Base-by-base conservation (phyloP, 2,888 invertebrate genomes). In the Microctonus hyperodae region DNA sequence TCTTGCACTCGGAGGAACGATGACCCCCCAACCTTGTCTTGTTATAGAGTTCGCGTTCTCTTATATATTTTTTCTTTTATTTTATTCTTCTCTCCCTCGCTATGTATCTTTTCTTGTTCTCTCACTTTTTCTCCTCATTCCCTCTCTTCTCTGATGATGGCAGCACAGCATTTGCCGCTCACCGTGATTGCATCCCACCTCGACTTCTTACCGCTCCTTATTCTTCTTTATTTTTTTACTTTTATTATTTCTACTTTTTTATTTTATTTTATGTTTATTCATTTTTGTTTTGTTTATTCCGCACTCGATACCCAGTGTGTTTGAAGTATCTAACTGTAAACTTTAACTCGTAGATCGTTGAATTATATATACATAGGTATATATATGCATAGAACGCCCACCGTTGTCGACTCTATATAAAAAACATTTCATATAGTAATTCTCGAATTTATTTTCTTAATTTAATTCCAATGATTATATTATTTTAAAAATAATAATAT, bases 21-120 rank as follows among this genome's bases (percentile, higher is more conserved):
- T 77, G 76, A 76, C 77, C 77, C 75, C 70, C 75, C 76, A 77
- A 76, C 78, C 76, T 77, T 76, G 76, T 75, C 74, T 76, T 73
- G 74, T 78, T 69, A 65, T 59, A 73, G 71, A 74, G 71, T 71
- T 72, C 69, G 62, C 68, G 60, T 55, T 69, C 64, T 70, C 70
- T 44, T 57, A 51, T 37, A 67, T 62, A 56, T 53, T 63, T 0
- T 48, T 50, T 11, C 69, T 68, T 63, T 69, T 64, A 70, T 63
- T 58, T 61, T 58, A 23, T 33, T 23, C n/a, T 11, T 48, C 22
- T 60, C 16, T 58, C 33, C 28, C 28, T 35, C 22, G 10, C 16
- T 28, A 59, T 70, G 66, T 22, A 62, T 33, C 55, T 20, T 48
- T 28, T n/a, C 48, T 44, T 63, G 53, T 56, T 48, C 50, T 50